A percentile compares a stretch with the other conserved stretches of the same genome.
phyloP scores from a whole-genome alignment of 1,140 invertebrate species.

The Triops cancriformis region DNA sequence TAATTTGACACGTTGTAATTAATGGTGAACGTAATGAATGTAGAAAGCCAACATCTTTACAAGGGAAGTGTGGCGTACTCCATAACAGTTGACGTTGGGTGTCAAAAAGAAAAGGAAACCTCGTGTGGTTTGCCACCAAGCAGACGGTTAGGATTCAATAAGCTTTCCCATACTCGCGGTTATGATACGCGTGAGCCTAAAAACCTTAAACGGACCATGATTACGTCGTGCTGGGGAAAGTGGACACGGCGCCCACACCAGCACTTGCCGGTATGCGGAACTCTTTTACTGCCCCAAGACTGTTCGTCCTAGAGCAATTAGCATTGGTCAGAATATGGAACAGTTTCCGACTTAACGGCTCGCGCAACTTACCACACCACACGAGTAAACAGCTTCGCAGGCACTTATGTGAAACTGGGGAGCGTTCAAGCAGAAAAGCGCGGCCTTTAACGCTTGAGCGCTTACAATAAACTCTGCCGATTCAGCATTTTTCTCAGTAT shows the following conservation, averaged over 20 bases:
- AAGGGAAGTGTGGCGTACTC: background rate
- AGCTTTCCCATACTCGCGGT: background rate
- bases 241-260: background rate
- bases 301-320: background rate
- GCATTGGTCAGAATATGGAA: background rate
- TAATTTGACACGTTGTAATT: too few species aligned
- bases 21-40: too few species aligned
- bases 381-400: background rate
- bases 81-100: background rate
- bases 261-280: background rate
- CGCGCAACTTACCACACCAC: background rate
- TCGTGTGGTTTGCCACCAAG: background rate
- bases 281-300: background rate
- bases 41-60: too few species aligned
- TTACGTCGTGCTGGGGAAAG: background rate
- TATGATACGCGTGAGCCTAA: background rate
- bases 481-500: background rate
- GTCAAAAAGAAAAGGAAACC: background rate
- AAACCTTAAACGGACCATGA: background rate
- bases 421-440: background rate
- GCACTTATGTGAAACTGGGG: background rate
- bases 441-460: background rate
- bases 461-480: background rate
- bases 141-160: background rate
- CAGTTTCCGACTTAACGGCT: background rate